A percentile compares a stretch with the other conserved stretches of the same genome.
These are phyloP conservation scores for Coendou prehensilis DNA, from an alignment of 2,797 vertebrate genomes.

Conservation along the genomic window DNA sequence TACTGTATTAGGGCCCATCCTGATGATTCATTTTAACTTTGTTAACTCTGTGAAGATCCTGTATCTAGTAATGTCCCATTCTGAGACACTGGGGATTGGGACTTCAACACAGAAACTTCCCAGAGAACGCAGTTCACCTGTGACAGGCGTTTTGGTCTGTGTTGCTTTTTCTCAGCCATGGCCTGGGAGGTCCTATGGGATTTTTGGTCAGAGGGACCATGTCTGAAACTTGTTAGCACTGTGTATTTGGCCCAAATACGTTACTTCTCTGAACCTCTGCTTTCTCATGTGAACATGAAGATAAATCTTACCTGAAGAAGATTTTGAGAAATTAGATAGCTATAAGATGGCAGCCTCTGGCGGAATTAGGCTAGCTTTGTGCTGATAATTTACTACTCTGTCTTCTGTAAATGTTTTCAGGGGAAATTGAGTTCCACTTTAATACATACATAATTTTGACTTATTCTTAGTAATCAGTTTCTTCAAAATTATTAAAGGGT, in stretches of 20 bases:
- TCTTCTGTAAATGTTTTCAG: not conserved
- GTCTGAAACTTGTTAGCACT: not conserved
- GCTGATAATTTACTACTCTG: not conserved
- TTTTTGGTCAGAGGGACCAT: not conserved
- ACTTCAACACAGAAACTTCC: not conserved
- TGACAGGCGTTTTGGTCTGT: not conserved
- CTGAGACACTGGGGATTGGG: not conserved
- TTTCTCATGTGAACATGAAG: not conserved
- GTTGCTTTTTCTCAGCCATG: not conserved
- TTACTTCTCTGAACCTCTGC: not conserved
- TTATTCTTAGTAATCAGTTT: slow-evolving; percentile 12
- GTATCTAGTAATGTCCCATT: not conserved
- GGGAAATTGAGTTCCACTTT: not conserved
- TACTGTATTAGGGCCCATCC: not conserved
- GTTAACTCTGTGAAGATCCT: not conserved
- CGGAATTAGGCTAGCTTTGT: not conserved
- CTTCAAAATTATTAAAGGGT: not conserved
- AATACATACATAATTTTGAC: not conserved
- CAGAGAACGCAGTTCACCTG: not conserved
- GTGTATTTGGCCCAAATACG: not conserved
- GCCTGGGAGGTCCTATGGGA: not conserved
- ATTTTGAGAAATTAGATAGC: slow-evolving; percentile 22
- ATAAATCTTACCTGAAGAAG: not conserved
- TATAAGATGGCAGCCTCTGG: not conserved
- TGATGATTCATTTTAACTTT: not conserved